Evolutionary conservation across 2,888 invertebrate genomes (phyloP).

Genomic region (Leptinotarsa juncta): DNA sequence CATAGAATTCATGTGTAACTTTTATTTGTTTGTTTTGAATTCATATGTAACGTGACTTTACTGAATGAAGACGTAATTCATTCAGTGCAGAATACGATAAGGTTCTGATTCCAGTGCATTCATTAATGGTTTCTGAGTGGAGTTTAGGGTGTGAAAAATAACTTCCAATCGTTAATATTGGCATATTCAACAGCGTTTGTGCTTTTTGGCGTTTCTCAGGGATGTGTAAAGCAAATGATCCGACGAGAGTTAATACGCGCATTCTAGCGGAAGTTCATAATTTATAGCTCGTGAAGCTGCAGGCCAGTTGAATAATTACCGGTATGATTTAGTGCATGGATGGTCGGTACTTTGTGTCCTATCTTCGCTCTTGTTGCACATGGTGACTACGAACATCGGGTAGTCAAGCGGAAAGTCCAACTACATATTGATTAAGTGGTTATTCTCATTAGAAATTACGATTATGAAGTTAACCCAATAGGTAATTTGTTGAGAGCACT

Average conservation of each 20-base stretch:
- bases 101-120: too few relatives aligned
- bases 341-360: slow-evolving; percentile 32
- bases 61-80: too few relatives aligned
- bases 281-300: slow-evolving; percentile 49
- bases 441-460: slow-evolving; percentile 14
- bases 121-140: not conserved
- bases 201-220: not conserved
- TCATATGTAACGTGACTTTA: too few relatives aligned
- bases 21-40: too few relatives aligned
- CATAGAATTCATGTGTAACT: too few relatives aligned
- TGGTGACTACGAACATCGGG: slow-evolving; percentile 13
- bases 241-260: slow-evolving; percentile 30
- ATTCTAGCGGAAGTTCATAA: slow-evolving; percentile 52
- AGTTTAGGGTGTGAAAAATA: not conserved
- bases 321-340: slow-evolving; percentile 50
- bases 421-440: slow-evolving; percentile 20
- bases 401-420: slow-evolving; percentile 14
- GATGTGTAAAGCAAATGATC: slow-evolving; percentile 27
- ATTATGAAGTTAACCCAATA: not conserved
- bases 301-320: slow-evolving; percentile 52
- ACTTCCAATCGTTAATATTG: not conserved
- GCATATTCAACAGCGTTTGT: not conserved
- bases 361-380: slow-evolving; percentile 35
- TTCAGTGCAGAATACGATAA: too few relatives aligned
- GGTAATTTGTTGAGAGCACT: slow-evolving; percentile 1